Percentiles rank a stretch among this genome's conserved stretches.
Evolutionary conservation across 2,113 vertebrate genomes (phyloP).

Genomic region (Gorilla gorilla): DNA sequence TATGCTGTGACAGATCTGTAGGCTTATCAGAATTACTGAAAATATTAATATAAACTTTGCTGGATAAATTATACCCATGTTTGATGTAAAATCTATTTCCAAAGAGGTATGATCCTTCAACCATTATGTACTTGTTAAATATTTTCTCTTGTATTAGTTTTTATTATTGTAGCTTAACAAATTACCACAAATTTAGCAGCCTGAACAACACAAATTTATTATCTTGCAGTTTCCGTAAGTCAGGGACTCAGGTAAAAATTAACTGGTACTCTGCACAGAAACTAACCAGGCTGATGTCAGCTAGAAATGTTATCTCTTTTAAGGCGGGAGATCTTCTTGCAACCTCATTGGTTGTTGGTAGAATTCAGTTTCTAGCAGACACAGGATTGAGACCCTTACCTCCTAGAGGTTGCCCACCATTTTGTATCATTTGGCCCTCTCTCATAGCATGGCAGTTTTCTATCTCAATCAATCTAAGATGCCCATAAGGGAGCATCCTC

Average conservation of each 20-base stretch:
- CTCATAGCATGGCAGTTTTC: background rate
- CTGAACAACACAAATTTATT: background rate
- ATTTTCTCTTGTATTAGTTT: background rate
- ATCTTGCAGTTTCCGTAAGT: background rate
- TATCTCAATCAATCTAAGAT: background rate
- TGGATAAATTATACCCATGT: background rate
- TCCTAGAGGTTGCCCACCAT: background rate
- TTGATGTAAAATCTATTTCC: background rate
- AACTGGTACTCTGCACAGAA: background rate
- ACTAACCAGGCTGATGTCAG: background rate
- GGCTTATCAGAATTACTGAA: background rate
- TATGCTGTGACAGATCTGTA: background rate
- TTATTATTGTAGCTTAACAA: background rate
- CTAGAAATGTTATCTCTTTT: background rate
- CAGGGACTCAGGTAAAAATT: background rate
- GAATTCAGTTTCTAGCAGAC: background rate
- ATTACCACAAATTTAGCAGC: background rate
- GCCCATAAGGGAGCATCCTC: background rate
- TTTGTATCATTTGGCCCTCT: background rate
- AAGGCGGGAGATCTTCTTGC: background rate
- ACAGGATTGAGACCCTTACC: background rate
- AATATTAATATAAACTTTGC: background rate
- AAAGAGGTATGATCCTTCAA: background rate
- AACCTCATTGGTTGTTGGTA: background rate
- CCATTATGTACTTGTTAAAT: background rate